phyloP scores from a whole-genome alignment of 2,888 invertebrate genomes.

The Heliconius cydno region DNA sequence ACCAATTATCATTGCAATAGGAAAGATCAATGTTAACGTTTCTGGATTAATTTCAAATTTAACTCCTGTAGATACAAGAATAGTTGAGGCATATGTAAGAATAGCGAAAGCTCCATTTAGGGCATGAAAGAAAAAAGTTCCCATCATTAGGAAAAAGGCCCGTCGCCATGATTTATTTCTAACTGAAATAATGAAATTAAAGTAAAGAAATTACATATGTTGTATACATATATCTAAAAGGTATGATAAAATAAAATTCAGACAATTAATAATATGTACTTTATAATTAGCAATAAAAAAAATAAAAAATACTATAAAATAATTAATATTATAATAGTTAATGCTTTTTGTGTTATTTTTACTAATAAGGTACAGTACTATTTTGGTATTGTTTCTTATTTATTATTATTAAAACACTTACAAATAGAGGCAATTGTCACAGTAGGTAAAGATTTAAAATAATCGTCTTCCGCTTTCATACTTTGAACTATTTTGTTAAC shows the following conservation, averaged over 20 bases:
- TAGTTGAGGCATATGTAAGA: slow-evolving; percentile 55
- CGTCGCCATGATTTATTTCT: slow-evolving; percentile 58
- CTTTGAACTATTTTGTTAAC: slow-evolving; percentile 58
- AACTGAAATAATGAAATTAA: slow-evolving; percentile 51
- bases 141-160: slow-evolving; percentile 52
- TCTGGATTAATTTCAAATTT: slow-evolving; percentile 52
- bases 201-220: neutral
- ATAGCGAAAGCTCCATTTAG: slow-evolving; percentile 56
- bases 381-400: neutral
- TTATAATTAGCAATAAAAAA: neutral
- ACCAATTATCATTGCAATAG: slow-evolving; percentile 56
- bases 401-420: slow-evolving; percentile 54
- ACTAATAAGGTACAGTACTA: neutral
- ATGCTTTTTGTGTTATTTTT: neutral
- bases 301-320: no score
- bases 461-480: slow-evolving; percentile 59
- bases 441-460: slow-evolving; percentile 60
- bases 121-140: slow-evolving; percentile 51
- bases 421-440: slow-evolving; percentile 60
- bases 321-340: no score
- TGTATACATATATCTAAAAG: neutral
- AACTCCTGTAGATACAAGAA: slow-evolving; percentile 54
- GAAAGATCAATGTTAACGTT: slow-evolving; percentile 57
- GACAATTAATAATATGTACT: neutral
- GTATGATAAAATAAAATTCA: neutral